A percentile compares a stretch with the other conserved stretches of the same genome.
Conservation (phyloP, 1,140 invertebrate genomes). For the Cryptotermes secundus region DNA sequence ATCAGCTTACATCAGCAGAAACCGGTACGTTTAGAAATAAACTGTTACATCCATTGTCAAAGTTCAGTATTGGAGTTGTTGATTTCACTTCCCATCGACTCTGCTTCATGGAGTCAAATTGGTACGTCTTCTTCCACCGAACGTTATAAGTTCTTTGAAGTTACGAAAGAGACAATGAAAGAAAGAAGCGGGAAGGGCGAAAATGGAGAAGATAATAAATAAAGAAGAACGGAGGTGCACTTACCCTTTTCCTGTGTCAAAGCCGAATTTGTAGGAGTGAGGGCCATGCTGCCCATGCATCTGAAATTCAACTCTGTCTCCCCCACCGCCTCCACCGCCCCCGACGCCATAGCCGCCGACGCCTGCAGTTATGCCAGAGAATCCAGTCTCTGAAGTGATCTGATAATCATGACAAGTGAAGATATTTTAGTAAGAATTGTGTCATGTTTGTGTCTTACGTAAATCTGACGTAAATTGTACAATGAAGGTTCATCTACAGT, state of each 20-base stretch:
- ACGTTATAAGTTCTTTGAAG: background rate
- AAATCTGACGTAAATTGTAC: too few relatives aligned
- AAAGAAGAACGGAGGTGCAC: constrained; percentile 32
- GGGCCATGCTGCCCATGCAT: constrained; percentile 75
- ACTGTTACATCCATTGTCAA: background rate
- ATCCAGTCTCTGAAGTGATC: constrained; percentile 27
- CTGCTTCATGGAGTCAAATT: too few relatives aligned
- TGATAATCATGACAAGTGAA: background rate
- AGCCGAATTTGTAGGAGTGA: constrained; percentile 83
- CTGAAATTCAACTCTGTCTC: constrained; percentile 55
- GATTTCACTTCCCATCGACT: background rate
- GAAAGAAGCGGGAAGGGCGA: background rate
- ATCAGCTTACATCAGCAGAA: too few relatives aligned
- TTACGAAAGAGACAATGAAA: background rate
- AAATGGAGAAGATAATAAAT: background rate
- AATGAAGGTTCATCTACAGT: too few relatives aligned
- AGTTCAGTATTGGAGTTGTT: background rate
- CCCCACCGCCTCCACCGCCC: constrained; percentile 35
- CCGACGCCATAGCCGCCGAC: background rate
- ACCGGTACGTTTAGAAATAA: too few relatives aligned
- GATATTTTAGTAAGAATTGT: background rate
- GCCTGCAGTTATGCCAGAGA: constrained; percentile 19
- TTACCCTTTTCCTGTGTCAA: constrained; percentile 83
- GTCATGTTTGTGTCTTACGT: too few relatives aligned
- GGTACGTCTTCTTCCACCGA: too few relatives aligned